Percentiles rank a stretch among this genome's conserved stretches.
Conservation (phyloP, 2,113 vertebrate species). For the Oncorhynchus clarkii region DNA sequence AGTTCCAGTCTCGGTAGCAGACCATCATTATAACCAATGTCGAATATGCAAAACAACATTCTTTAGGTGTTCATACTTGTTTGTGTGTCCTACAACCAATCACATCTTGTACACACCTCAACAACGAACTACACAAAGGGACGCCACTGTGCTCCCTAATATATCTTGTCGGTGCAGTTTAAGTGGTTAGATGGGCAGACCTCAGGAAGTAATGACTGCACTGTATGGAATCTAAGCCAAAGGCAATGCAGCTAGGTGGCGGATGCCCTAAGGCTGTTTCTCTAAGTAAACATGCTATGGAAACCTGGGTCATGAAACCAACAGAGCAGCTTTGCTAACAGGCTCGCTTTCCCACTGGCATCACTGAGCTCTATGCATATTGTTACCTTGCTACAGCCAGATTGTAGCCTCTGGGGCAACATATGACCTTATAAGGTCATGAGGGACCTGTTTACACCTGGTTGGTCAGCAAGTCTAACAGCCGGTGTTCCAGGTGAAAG, state of each 20-base stretch:
- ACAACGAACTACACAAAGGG: not conserved
- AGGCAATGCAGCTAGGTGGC: not conserved
- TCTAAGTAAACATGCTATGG: constrained; percentile 12
- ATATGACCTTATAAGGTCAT: constrained; percentile 15
- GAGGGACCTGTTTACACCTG: constrained; percentile 51
- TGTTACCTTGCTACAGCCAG: not conserved
- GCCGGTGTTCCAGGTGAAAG: constrained; percentile 45
- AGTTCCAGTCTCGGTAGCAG: not conserved
- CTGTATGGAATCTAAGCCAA: constrained; percentile 14
- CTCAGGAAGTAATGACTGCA: constrained; percentile 12
- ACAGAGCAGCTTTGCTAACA: constrained; percentile 13
- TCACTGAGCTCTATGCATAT: no score
- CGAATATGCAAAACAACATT: not conserved
- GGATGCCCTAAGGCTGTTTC: constrained; percentile 26
- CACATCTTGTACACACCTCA: not conserved
- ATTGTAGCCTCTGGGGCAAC: not conserved
- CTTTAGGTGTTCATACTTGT: constrained; percentile 2
- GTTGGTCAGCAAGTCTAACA: constrained; percentile 39
- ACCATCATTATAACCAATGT: not conserved
- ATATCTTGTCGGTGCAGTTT: constrained; percentile 30
- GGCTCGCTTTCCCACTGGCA: not conserved
- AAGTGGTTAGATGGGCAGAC: not conserved
- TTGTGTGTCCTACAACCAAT: not conserved
- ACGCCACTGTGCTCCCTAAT: constrained; percentile 34
- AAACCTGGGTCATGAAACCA: constrained; percentile 17